Percentiles rank a stretch among this genome's conserved stretches.
These are phyloP conservation scores for Drosophila diplacantha DNA, from an alignment of 2,888 invertebrate genomes.

Conservation along the genomic window DNA sequence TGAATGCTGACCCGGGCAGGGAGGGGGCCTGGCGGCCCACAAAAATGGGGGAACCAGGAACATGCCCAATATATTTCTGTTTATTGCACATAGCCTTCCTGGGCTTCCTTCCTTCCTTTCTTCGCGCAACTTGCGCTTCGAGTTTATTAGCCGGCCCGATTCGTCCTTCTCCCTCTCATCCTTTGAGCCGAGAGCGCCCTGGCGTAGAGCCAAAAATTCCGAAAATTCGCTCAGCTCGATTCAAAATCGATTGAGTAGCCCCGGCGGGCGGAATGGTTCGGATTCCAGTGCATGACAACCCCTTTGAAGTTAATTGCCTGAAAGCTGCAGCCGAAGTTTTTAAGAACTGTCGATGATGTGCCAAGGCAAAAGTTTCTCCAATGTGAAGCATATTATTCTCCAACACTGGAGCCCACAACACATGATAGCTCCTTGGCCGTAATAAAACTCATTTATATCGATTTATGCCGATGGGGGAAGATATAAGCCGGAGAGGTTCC, in stretches of 20 bases:
- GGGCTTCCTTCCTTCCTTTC: conserved; percentile 17
- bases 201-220: conserved; percentile 37
- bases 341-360: conserved; percentile 32
- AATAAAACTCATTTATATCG: conserved; percentile 20
- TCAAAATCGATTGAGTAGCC: conserved; percentile 50
- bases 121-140: conserved; percentile 40
- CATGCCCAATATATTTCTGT: conserved; percentile 35
- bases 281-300: conserved; percentile 22
- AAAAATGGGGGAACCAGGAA: conserved; percentile 19
- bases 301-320: conserved; percentile 57
- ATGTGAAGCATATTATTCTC: too few relatives aligned
- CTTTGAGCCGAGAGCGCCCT: conserved; percentile 8
- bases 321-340: conserved; percentile 44
- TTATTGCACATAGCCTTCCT: conserved; percentile 37
- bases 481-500: neutral
- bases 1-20: conserved; percentile 40
- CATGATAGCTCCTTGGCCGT: conserved; percentile 15
- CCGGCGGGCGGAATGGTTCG: neutral
- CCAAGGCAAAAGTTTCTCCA: conserved; percentile 39
- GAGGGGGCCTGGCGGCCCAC: conserved; percentile 9
- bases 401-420: conserved; percentile 14
- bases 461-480: neutral
- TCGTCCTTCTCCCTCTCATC: conserved; percentile 4
- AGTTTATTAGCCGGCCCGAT: conserved; percentile 52
- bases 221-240: conserved; percentile 36